These are phyloP conservation scores for Coregonus ussuriensis DNA, from an alignment of 2,797 vertebrate genomes.

Conservation along the genomic window DNA sequence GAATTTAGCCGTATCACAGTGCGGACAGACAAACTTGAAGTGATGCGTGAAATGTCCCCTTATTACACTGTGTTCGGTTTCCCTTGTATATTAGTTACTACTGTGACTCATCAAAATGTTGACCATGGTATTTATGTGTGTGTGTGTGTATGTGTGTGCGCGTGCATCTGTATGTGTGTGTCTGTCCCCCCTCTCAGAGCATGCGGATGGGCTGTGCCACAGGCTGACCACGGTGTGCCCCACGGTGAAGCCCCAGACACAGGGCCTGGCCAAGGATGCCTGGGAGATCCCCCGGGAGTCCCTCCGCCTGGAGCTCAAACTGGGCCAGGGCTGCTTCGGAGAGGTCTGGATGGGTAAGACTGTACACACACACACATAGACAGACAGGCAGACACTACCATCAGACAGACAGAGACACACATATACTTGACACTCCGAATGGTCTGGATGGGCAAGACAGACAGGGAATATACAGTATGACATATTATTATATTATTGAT, in stretches of 20 bases:
- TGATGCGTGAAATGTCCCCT: conserved; percentile 34
- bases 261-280: conserved; percentile 93
- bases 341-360: conserved; percentile 96
- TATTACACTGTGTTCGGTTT: neutral
- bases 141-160: too few species aligned
- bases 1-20: conserved; percentile 43
- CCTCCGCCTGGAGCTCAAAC: conserved; percentile 89
- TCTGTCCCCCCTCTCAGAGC: conserved; percentile 69
- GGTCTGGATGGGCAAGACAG: too few species aligned
- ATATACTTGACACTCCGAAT: too few species aligned
- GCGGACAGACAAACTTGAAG: conserved; percentile 23
- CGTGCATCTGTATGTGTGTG: neutral
- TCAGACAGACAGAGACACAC: too few species aligned
- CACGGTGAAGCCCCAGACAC: conserved; percentile 96
- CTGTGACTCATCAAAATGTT: too few species aligned
- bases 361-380: too few species aligned
- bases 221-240: conserved; percentile 92
- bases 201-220: conserved; percentile 94
- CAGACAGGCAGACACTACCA: too few species aligned
- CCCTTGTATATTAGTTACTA: too few species aligned
- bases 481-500: too few species aligned
- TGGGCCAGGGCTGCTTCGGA: conserved; percentile 96
- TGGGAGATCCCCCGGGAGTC: conserved; percentile 97
- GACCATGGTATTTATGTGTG: too few species aligned
- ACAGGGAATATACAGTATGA: conserved; percentile 34